phyloP scores from a whole-genome alignment of 1,140 invertebrate genomes.

The Luehdorfia chinensis region DNA sequence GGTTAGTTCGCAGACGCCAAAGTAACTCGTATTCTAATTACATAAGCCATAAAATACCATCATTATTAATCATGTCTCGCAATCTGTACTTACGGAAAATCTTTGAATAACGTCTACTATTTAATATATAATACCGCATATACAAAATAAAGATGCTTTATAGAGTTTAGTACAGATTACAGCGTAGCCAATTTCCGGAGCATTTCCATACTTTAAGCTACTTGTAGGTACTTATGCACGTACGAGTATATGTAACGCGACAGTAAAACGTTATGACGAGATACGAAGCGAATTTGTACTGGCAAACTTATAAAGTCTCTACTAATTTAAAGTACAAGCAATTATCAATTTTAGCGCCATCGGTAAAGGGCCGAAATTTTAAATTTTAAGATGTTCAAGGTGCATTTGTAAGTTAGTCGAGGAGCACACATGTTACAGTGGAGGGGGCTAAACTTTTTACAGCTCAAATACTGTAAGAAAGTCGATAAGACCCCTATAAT shows the following conservation, averaged over 20 bases:
- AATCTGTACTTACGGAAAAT: slow-evolving; percentile 1
- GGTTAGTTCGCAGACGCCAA: no score
- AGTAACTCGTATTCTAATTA: no score
- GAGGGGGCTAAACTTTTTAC: slow-evolving; percentile 59
- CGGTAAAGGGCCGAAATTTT: slow-evolving; percentile 2
- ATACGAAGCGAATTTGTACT: slow-evolving; percentile 49
- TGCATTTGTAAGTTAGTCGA: slow-evolving; percentile 25
- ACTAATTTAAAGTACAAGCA: neutral
- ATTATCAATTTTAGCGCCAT: slow-evolving; percentile 24
- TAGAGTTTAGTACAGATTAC: slow-evolving; percentile 42
- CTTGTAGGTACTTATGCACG: slow-evolving; percentile 32
- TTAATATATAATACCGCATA: slow-evolving; percentile 15
- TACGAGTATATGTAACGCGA: slow-evolving; percentile 37
- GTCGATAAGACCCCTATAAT: slow-evolving; percentile 51
- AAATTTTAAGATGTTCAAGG: neutral
- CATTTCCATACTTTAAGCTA: slow-evolving; percentile 40
- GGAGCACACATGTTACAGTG: slow-evolving; percentile 41
- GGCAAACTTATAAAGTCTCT: slow-evolving; percentile 20
- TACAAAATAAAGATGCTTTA: slow-evolving; percentile 25
- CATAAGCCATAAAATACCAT: no score
- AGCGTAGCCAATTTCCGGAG: slow-evolving; percentile 49
- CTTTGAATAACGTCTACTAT: slow-evolving; percentile 19
- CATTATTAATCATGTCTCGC: neutral
- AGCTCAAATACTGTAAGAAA: slow-evolving; percentile 52
- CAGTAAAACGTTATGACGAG: slow-evolving; percentile 61